Base-by-base conservation (phyloP, 2,797 vertebrate genomes). In the Arrhamphus sclerolepis region DNA sequence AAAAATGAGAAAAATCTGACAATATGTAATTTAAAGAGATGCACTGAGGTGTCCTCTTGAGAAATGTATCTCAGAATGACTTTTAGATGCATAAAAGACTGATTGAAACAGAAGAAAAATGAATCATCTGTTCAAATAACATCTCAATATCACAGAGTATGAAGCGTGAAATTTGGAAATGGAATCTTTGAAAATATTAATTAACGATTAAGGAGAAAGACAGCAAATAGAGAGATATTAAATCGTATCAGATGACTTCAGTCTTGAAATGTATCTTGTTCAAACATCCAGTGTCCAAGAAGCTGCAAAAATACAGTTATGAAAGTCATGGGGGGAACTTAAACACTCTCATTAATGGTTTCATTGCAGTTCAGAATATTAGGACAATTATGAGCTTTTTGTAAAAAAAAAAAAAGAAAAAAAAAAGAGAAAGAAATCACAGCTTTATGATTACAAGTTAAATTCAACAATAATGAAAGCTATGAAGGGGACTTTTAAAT, bases 161-260 rank as follows among this genome's bases (percentile, higher is more conserved):
- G 20, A 50, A 10, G 40, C 18, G 13, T 28, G 59, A 58, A 56
- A 42, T 58, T 43, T 72, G 46, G 64, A 79, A 69, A 58, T 34
- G 40, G 31, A 18, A 54, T 26, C 50, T 56, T 26, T 64, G 43
- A 0, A 69, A 76, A 70, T 55, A 68, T 68, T 58, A 46, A 66
- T 66, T 57, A 65, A 29, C 39, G 40, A 39, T 22, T 44, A 18
- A 29, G 49, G 58, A 22, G 42, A 69, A 75, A 55, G 50, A 62
- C 54, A 73, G 54, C 70, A 82, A 80, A 83, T 64, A 65, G 47
- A 62, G n/a, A 66, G 29, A 64, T 76, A 81, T 70, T 18, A 50
- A 77, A 71, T 56, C 0, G 43, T 46, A 80, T 77, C 56, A 16
- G 43, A 56, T 78, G 56, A 70, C 68, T 71, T 66, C 1, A 46